These are phyloP conservation scores for Caligus rogercresseyi DNA, from an alignment of 1,140 invertebrate genomes.

Conservation along the genomic window DNA sequence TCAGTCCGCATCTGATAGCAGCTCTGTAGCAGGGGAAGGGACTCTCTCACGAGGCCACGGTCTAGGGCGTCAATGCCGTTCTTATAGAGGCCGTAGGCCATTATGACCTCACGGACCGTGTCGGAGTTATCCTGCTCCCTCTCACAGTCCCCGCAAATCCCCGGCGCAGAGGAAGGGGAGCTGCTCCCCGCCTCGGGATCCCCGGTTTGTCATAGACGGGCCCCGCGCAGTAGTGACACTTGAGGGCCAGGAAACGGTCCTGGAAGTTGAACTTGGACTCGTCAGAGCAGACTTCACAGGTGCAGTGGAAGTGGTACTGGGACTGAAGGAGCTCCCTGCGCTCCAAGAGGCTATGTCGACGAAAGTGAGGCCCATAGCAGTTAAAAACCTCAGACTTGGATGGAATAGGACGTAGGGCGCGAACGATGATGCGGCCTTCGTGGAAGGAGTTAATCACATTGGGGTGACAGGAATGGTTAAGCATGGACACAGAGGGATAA, in stretches of 20 bases:
- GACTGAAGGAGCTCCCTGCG: conserved; percentile 39
- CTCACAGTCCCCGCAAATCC: conserved; percentile 26
- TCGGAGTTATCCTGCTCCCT: conserved; percentile 24
- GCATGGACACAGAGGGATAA: conserved; percentile 67
- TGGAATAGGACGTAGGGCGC: conserved; percentile 36
- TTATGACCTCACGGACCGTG: conserved; percentile 25
- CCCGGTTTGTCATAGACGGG: conserved; percentile 21
- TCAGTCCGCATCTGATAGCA: conserved; percentile 31
- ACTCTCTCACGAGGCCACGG: conserved; percentile 28
- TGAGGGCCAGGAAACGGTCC: conserved; percentile 30
- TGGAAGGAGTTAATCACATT: conserved; percentile 55
- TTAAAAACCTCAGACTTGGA: conserved; percentile 44
- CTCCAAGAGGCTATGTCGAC: conserved; percentile 36
- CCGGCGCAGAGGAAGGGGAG: conserved; percentile 12
- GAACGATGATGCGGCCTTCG: conserved; percentile 35
- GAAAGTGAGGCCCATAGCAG: conserved; percentile 52
- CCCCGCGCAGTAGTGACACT: conserved; percentile 25
- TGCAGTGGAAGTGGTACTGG: conserved; percentile 53
- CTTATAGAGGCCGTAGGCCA: conserved; percentile 25
- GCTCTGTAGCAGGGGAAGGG: conserved; percentile 29
- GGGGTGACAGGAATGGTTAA: conserved; percentile 76
- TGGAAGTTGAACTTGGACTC: conserved; percentile 28
- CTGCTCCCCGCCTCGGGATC: background rate
- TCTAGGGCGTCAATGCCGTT: conserved; percentile 26
- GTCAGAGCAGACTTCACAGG: conserved; percentile 39